Evolutionary conservation across 2,797 vertebrate genomes (phyloP).

Genomic region (Galaxias olidus): DNA sequence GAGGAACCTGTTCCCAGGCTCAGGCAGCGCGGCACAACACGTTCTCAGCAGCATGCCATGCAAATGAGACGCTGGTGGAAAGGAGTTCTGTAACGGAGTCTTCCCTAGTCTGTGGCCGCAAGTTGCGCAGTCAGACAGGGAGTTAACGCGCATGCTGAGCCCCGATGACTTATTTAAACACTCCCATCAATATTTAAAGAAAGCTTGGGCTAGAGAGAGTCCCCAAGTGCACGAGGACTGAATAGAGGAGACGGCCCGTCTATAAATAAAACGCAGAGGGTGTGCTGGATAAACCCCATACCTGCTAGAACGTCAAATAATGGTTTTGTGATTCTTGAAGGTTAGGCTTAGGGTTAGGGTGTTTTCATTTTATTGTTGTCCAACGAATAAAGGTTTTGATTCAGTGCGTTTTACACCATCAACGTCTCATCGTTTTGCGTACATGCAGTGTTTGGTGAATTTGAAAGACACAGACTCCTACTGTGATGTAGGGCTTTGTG

Average conservation of each 20-base stretch:
- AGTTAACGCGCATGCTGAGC: conserved; percentile 55
- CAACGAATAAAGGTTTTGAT: no score
- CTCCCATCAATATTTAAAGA: conserved; percentile 74
- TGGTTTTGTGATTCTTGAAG: no score
- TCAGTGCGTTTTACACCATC: no score
- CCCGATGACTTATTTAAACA: conserved; percentile 71
- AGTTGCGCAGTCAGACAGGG: conserved; percentile 43
- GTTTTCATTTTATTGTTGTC: no score
- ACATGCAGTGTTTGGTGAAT: no score
- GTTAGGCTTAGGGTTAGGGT: no score
- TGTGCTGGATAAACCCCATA: background rate
- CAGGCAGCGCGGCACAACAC: conserved; percentile 4
- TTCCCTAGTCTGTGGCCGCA: background rate
- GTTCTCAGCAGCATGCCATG: conserved; percentile 47
- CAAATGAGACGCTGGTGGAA: conserved; percentile 45
- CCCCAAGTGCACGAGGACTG: conserved; percentile 53
- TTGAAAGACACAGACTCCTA: no score
- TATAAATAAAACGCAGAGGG: conserved; percentile 56
- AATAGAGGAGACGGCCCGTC: conserved; percentile 44
- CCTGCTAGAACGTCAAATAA: no score
- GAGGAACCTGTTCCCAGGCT: background rate
- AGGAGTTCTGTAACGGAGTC: background rate
- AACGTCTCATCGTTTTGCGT: no score
- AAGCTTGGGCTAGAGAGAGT: conserved; percentile 62
- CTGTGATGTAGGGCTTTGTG: no score